Evolutionary conservation across 2,113 vertebrate genomes (phyloP).

Genomic region (Alethe diademata): DNA sequence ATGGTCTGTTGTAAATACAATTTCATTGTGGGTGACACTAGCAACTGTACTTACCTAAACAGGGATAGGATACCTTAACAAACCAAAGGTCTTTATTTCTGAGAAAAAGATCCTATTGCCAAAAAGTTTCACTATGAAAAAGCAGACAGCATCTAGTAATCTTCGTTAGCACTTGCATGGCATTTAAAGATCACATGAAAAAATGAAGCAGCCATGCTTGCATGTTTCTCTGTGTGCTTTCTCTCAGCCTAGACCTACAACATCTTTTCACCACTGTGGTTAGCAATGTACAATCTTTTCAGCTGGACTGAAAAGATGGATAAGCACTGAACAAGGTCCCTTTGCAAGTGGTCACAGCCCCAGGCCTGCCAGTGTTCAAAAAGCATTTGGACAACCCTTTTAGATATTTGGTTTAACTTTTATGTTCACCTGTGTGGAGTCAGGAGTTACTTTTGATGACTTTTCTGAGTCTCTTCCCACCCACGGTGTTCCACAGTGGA

Average conservation of each 20-base stretch:
- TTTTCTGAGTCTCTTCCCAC: not conserved
- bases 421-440: not conserved
- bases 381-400: not conserved
- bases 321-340: not conserved
- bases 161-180: not conserved
- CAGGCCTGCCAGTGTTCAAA: not conserved
- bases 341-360: not conserved
- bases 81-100: not conserved
- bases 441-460: not conserved
- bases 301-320: not conserved
- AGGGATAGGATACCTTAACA: not conserved
- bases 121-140: not conserved
- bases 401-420: not conserved
- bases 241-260: not conserved
- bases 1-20: not conserved
- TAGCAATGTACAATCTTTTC: not conserved
- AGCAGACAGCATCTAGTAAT: not conserved
- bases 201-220: not conserved
- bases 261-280: not conserved
- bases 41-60: not conserved
- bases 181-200: not conserved
- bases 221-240: not conserved
- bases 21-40: not conserved
- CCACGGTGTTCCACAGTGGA: accelerated
- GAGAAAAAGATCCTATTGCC: not conserved